These are phyloP conservation scores for Cylas formicarius DNA, from an alignment of 1,140 invertebrate genomes.

Conservation along the genomic window DNA sequence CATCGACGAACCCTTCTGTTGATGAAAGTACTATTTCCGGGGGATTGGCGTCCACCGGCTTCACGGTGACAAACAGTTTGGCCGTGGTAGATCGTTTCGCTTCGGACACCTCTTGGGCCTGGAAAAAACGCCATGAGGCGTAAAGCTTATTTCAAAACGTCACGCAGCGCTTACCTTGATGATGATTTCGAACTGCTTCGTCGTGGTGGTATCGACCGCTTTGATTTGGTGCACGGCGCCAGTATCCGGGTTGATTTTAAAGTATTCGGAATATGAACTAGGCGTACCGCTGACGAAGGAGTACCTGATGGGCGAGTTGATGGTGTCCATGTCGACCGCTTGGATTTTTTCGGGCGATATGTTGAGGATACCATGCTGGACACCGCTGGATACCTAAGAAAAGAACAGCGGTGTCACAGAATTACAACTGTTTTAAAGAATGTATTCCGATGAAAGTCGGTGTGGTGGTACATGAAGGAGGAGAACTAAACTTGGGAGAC, in stretches of 20 bases:
- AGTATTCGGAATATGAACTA: constrained; percentile 67
- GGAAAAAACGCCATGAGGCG: constrained; percentile 7
- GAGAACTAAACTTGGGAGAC: no score
- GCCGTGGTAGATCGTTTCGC: constrained; percentile 70
- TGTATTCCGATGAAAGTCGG: no score
- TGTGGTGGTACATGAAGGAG: no score
- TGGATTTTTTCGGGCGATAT: constrained; percentile 83
- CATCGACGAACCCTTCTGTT: constrained; percentile 71
- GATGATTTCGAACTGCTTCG: constrained; percentile 55
- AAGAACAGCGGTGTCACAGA: no score
- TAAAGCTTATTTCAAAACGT: background rate
- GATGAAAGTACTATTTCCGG: constrained; percentile 66
- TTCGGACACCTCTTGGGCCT: constrained; percentile 77
- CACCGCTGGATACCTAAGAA: constrained; percentile 66
- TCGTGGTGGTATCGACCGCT: constrained; percentile 68
- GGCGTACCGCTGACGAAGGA: constrained; percentile 74
- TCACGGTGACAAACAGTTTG: constrained; percentile 71
- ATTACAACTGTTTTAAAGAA: no score
- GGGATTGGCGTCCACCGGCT: constrained; percentile 77
- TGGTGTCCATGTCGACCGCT: constrained; percentile 80
- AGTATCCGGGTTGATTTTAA: constrained; percentile 72
- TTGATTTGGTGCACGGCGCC: constrained; percentile 73
- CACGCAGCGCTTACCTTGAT: constrained; percentile 53
- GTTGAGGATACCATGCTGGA: constrained; percentile 70
- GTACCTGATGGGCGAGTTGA: constrained; percentile 73